Conservation (phyloP, 2,113 vertebrate species). For the Agelaius phoeniceus region DNA sequence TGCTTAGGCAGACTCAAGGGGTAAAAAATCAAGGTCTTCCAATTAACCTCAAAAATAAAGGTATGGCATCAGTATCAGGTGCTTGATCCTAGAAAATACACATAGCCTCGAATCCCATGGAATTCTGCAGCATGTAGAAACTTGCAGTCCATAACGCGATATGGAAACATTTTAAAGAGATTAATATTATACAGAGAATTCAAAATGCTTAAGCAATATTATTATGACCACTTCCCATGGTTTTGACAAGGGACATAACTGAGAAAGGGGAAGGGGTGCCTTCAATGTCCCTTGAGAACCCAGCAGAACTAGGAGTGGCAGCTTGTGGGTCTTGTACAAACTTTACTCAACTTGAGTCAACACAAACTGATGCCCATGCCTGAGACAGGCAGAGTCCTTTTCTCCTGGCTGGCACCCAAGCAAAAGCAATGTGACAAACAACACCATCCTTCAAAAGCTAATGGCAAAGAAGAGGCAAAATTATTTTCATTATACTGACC, state of each 20-base stretch:
- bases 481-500: background rate
- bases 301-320: background rate
- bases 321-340: background rate
- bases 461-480: background rate
- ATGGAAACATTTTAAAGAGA: background rate
- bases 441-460: background rate
- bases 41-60: background rate
- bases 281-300: background rate
- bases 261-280: background rate
- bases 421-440: background rate
- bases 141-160: fast-evolving
- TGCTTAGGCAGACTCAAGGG: background rate
- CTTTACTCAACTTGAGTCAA: background rate
- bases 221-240: background rate
- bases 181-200: background rate
- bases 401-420: background rate
- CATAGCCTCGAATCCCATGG: background rate
- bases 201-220: background rate
- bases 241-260: background rate
- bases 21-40: background rate
- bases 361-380: background rate
- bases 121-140: background rate
- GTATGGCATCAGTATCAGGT: background rate
- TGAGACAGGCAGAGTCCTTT: background rate
- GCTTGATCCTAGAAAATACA: background rate